phyloP scores from a whole-genome alignment of 37 sponge, comb jelly and placozoan genomes.

The Chondrilla cf. caribensis region DNA sequence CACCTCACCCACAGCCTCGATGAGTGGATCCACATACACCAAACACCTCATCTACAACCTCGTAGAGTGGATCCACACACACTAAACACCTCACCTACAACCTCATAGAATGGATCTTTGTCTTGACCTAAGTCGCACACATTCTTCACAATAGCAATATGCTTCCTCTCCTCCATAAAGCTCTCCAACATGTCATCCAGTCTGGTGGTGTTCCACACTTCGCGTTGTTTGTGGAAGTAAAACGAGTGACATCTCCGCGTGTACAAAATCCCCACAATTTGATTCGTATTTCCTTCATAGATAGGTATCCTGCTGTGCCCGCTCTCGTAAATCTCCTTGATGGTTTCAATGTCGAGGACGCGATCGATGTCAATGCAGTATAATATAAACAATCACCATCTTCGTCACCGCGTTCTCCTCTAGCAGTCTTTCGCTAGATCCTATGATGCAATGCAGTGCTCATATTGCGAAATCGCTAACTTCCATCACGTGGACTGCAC shows the following conservation, averaged over 20 bases:
- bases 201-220: constrained; percentile 44
- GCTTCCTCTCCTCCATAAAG: constrained; percentile 52
- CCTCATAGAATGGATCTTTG: constrained; percentile 74
- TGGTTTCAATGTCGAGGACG: constrained; percentile 80
- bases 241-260: constrained; percentile 66
- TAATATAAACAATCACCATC: no score
- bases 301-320: constrained; percentile 95
- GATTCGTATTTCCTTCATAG: constrained; percentile 63
- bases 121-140: constrained; percentile 34
- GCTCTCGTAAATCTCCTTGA: constrained; percentile 73
- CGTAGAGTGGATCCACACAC: no score
- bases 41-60: no score
- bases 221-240: constrained; percentile 58
- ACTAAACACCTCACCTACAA: no score
- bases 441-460: no score
- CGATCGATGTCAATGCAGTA: constrained; percentile 62
- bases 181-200: constrained; percentile 64
- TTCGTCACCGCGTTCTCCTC: no score
- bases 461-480: no score
- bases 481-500: no score
- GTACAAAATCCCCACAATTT: constrained; percentile 83
- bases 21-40: no score
- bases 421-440: no score
- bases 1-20: no score
- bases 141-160: constrained; percentile 66